Percentiles rank a stretch among this genome's conserved stretches.
phyloP scores from a whole-genome alignment of 1,140 invertebrate genomes.

The Panulirus ornatus region DNA sequence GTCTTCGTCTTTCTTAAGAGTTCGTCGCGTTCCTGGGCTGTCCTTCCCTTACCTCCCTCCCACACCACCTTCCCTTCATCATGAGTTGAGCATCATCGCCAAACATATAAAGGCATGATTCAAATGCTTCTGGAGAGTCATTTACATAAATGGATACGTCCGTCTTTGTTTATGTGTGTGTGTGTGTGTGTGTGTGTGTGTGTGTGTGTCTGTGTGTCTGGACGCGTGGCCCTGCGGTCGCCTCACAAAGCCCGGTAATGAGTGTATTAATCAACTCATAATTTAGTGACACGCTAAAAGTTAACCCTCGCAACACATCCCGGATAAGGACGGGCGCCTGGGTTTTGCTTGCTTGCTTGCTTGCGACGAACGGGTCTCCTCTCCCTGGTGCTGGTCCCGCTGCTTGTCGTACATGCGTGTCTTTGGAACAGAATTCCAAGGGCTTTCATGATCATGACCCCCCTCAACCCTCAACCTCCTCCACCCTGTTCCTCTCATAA shows the following conservation, averaged over 20 bases:
- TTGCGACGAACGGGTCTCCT: too few relatives aligned
- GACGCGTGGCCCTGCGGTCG: neutral
- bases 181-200: constrained; percentile 32
- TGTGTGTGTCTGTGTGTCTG: neutral
- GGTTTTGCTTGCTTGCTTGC: too few relatives aligned
- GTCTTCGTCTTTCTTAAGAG: too few relatives aligned
- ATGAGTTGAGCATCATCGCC: neutral
- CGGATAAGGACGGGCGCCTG: neutral
- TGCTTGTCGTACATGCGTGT: neutral
- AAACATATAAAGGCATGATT: too few relatives aligned
- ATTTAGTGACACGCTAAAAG: constrained; percentile 20
- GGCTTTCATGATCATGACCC: neutral
- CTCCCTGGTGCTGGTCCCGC: too few relatives aligned
- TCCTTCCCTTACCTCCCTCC: too few relatives aligned
- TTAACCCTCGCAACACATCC: constrained; percentile 8
- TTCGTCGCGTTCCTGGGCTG: too few relatives aligned
- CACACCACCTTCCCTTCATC: too few relatives aligned
- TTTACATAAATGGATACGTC: too few relatives aligned
- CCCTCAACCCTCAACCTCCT: neutral
- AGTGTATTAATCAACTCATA: constrained; percentile 35
- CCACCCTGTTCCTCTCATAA: neutral
- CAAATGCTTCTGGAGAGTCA: too few relatives aligned
- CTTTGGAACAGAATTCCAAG: too few relatives aligned
- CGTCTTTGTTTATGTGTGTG: constrained; percentile 7
- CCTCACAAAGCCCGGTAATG: neutral